Percentiles rank a stretch among this genome's conserved stretches.
Conservation (phyloP, 2,113 vertebrate genomes). For the Trachemys scripta region DNA sequence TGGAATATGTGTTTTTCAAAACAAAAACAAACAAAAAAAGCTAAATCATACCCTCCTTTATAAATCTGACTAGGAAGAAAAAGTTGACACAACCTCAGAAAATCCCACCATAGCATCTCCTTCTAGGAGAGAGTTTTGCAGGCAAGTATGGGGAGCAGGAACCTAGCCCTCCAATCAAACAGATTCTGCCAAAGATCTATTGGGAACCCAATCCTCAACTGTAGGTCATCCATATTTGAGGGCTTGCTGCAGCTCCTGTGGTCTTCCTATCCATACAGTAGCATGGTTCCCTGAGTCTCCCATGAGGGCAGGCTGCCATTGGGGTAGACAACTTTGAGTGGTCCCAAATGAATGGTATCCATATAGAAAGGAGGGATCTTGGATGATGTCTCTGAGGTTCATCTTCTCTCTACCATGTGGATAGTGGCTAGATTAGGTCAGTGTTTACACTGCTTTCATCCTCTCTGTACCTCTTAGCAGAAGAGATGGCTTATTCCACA, state of each 20-base stretch:
- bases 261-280: not conserved
- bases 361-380: not conserved
- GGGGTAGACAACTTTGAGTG: not conserved
- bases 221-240: not conserved
- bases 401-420: not conserved
- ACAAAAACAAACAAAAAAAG: not conserved
- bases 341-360: not conserved
- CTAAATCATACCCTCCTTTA: not conserved
- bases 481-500: not conserved
- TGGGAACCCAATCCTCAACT: not conserved
- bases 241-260: not conserved
- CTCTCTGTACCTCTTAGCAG: not conserved
- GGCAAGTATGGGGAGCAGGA: not conserved
- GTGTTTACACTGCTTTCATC: not conserved
- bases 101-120: not conserved
- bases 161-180: accelerated
- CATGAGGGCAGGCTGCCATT: not conserved
- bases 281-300: not conserved
- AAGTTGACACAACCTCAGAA: not conserved
- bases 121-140: not conserved
- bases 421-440: not conserved
- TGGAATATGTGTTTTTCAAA: not conserved
- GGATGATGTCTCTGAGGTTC: not conserved
- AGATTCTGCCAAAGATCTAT: not conserved
- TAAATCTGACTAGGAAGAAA: not conserved